Evolutionary conservation across 2,888 invertebrate genomes (phyloP).

Genomic region (Leptopilina myrica): DNA sequence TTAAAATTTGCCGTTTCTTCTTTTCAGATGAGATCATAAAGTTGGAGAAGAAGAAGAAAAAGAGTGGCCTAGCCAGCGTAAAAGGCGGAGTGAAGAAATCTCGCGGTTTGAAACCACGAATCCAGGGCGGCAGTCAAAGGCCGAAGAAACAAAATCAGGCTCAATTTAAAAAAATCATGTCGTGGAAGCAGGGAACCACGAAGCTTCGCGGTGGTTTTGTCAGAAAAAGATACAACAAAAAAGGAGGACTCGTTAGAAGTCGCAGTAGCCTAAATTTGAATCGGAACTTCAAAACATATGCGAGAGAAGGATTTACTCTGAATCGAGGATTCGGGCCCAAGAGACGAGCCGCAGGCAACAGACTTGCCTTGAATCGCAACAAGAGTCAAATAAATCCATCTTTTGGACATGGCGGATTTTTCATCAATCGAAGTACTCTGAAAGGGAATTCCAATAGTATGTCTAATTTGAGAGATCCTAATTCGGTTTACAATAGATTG

Average conservation of each 20-base stretch:
- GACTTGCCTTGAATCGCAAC: constrained; percentile 67
- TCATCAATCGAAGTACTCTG: constrained; percentile 61
- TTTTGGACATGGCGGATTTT: constrained; percentile 62
- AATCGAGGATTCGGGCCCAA: constrained; percentile 56
- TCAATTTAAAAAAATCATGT: constrained; percentile 12
- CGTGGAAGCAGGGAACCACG: constrained; percentile 58
- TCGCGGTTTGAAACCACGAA: constrained; percentile 53
- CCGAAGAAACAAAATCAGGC: constrained; percentile 41
- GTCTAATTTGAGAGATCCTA: constrained; percentile 72
- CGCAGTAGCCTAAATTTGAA: constrained; percentile 67
- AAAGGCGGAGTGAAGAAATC: constrained; percentile 56
- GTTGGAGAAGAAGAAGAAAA: constrained; percentile 75
- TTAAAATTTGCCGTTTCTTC: constrained; percentile 70
- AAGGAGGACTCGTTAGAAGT: constrained; percentile 62
- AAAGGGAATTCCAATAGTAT: constrained; percentile 71
- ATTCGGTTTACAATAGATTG: constrained; percentile 72
- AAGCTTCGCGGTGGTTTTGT: constrained; percentile 66
- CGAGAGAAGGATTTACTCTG: constrained; percentile 59
- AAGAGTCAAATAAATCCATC: constrained; percentile 69
- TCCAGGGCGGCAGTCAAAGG: constrained; percentile 50
- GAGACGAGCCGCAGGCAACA: constrained; percentile 57
- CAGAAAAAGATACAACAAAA: constrained; percentile 52
- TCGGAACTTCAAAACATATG: constrained; percentile 56
- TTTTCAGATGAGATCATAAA: constrained; percentile 77
- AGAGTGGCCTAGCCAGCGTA: constrained; percentile 63